Conservation (phyloP, 2,113 vertebrate species). For the Hippocampus mohnikei region DNA sequence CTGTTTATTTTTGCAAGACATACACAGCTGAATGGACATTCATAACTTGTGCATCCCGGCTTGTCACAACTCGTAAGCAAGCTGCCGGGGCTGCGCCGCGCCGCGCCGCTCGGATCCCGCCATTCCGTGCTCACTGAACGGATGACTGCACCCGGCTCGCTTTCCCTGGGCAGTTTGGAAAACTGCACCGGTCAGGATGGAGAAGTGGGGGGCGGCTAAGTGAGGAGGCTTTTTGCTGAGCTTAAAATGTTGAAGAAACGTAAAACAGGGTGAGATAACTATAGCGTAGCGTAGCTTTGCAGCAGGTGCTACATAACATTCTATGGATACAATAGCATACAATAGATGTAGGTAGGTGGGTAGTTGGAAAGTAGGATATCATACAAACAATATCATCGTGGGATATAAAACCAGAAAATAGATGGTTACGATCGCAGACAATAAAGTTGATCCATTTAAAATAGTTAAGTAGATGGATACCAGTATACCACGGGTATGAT, state of each 20-base stretch:
- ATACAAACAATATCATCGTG: not conserved
- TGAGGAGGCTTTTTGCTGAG: conserved; percentile 15
- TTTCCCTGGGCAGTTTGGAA: conserved; percentile 40
- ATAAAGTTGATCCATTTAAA: not conserved
- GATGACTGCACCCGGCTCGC: conserved; percentile 51
- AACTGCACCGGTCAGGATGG: conserved; percentile 38
- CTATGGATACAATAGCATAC: not conserved
- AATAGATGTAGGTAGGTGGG: not conserved
- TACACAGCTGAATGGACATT: conserved; percentile 70
- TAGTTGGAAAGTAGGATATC: not conserved
- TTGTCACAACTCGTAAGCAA: conserved; percentile 77
- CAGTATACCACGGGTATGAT: no score
- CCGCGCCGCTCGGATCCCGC: conserved; percentile 28
- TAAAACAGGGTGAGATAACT: not conserved
- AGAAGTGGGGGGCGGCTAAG: not conserved
- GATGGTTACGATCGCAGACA: no score
- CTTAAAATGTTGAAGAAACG: conserved; percentile 10
- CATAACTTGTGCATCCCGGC: conserved; percentile 73
- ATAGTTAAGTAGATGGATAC: not conserved
- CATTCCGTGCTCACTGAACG: conserved; percentile 55
- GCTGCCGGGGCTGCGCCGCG: conserved; percentile 40
- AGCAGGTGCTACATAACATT: not conserved
- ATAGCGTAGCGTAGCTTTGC: not conserved
- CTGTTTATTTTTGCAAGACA: conserved; percentile 75
- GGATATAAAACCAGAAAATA: not conserved